phyloP scores from a whole-genome alignment of 2,797 vertebrate genomes.

The Poeciliopsis paucimaculata region DNA sequence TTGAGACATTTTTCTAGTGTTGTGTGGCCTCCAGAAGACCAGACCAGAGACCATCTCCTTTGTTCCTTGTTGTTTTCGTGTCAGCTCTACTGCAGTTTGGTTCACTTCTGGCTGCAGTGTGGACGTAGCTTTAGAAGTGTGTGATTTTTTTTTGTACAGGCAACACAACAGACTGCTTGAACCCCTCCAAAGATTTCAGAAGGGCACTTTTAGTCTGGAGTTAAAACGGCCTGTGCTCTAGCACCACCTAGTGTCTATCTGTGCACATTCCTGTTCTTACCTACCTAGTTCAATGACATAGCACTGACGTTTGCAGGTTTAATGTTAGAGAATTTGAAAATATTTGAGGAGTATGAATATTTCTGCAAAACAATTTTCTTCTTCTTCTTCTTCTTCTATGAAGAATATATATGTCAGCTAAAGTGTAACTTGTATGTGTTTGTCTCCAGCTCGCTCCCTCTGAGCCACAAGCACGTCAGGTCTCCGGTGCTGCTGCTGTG shows the following conservation, averaged over 20 bases:
- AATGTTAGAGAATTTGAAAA: neutral
- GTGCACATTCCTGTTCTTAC: neutral
- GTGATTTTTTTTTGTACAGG: too few relatives aligned
- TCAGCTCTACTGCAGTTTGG: neutral
- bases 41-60: neutral
- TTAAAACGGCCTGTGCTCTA: too few relatives aligned
- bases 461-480: constrained; percentile 88
- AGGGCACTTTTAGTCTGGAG: too few relatives aligned
- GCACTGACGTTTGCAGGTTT: neutral
- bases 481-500: constrained; percentile 94
- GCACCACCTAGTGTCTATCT: too few relatives aligned
- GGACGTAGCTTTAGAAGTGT: too few relatives aligned
- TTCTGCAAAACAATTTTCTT: neutral
- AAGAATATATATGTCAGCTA: neutral
- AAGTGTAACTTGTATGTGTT: neutral
- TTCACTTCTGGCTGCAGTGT: neutral
- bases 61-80: neutral
- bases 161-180: too few relatives aligned
- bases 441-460: constrained; percentile 85
- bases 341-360: neutral
- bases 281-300: neutral
- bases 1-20: neutral
- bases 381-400: neutral
- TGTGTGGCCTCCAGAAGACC: neutral
- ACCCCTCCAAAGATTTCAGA: too few relatives aligned